Evolutionary conservation across 1,140 invertebrate genomes (phyloP), one percentile per base, ranked within the genome.

Genomic region (Rhagoletis pomonella): DNA sequence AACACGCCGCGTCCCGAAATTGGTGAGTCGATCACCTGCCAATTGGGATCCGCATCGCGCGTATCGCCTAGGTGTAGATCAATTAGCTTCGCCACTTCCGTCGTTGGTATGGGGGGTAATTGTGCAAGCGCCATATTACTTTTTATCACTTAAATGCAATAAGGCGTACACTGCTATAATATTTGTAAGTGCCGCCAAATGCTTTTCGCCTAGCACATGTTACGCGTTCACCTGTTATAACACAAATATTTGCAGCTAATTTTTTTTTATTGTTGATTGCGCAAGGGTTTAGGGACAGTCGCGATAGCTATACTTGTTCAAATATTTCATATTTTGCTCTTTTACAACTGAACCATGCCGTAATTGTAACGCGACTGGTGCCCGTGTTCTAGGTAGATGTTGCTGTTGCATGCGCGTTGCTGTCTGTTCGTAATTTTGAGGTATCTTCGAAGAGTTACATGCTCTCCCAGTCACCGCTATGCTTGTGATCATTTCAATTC

Each of bases 1-100:
- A 96, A 94, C 10, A 97, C 88, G 14, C 96, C 96, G 5, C 96
- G 94, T 1, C 96, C 96, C 44, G 94, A 94, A 10, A 96, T 88
- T 1, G 93, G 89, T 0, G 95, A 96, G 86, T 93, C 91, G 14
- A 89, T 89, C 59, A 96, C 92, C 17, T 88, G 92, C 94, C 94
- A 95, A 85, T 88, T 85, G 6, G 91, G 91, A 14, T 89, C 50
- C 50, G 60, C 14, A 4, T 89, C 69, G 12, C 89, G 89, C 67
- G 91, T 60, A 0, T 87, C 90, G 17, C 91, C 91, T 87, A 92
- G 85, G 86, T 92, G 90, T 4, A 88, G n/a, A 60, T 92, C 89
- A n/a, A 92, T 89, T 2, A 92, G 85, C 0, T 89, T 65, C 59
- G 91, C 90, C 88, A 92, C 58, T 85, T 92, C 90, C 86, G 90